These are phyloP conservation scores for Melanaphis sacchari DNA, from an alignment of 1,140 invertebrate species.

Conservation along the genomic window DNA sequence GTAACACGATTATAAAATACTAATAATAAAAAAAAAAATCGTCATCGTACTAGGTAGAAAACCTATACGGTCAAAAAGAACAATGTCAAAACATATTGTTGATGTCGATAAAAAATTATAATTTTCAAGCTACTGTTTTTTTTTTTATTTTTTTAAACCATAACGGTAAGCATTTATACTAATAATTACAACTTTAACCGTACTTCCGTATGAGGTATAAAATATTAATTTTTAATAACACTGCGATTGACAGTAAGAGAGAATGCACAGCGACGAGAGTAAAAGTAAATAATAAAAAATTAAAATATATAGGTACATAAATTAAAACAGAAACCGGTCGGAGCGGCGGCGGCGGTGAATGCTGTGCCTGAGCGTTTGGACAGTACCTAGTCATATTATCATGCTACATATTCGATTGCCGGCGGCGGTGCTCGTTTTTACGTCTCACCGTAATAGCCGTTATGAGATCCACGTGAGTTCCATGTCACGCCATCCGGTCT, in stretches of 20 bases:
- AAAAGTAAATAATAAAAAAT: neutral
- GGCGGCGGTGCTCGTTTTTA: neutral
- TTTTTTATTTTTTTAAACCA: no score
- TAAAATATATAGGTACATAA: neutral
- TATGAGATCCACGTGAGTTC: neutral
- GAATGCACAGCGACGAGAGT: neutral
- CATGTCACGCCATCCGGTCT: neutral
- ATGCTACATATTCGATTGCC: neutral
- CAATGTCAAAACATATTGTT: no score
- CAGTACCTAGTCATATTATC: neutral
- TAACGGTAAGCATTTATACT: neutral
- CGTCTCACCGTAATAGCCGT: neutral
- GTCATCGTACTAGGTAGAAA: neutral
- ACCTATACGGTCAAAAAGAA: no score
- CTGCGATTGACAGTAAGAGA: neutral
- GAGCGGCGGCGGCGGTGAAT: neutral
- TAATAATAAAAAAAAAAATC: neutral
- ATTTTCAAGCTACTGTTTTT: no score
- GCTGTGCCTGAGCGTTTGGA: neutral
- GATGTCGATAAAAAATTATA: no score
- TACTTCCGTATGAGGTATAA: neutral
- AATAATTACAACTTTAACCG: neutral
- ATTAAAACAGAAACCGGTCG: constrained; percentile 9
- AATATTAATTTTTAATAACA: neutral
- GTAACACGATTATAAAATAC: neutral